These are phyloP conservation scores for Drosophila auraria DNA, from an alignment of 1,140 invertebrate genomes.

Conservation along the genomic window DNA sequence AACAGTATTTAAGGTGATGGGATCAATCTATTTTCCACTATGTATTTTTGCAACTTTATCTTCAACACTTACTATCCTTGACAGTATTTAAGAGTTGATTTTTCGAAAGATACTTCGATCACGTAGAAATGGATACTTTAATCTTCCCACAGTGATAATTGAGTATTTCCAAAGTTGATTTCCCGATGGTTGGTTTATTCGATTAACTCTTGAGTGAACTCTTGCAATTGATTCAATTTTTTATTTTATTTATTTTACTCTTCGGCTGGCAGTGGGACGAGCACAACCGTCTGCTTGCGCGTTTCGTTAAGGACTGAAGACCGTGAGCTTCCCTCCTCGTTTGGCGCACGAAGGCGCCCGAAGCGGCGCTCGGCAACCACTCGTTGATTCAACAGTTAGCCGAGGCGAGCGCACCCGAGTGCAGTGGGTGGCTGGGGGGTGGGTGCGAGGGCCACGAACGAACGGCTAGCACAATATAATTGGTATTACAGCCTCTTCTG, in stretches of 20 bases:
- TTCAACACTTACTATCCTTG: background rate
- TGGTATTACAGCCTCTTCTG: slow-evolving; percentile 66
- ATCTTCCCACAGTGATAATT: too few species aligned
- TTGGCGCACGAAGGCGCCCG: slow-evolving; percentile 16
- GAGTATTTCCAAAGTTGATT: background rate
- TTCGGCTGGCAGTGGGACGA: slow-evolving; percentile 31
- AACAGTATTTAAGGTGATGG: background rate
- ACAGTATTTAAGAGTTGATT: background rate
- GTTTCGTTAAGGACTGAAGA: slow-evolving; percentile 66
- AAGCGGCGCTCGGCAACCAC: slow-evolving; percentile 72
- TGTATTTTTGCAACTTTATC: background rate
- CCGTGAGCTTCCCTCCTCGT: slow-evolving; percentile 30
- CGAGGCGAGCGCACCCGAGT: slow-evolving; percentile 20
- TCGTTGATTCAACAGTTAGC: slow-evolving; percentile 83
- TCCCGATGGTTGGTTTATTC: background rate
- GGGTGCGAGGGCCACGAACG: slow-evolving; percentile 23
- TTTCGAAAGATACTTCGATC: background rate
- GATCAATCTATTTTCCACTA: background rate
- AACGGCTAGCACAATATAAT: slow-evolving; percentile 77
- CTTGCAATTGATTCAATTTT: slow-evolving; percentile 9
- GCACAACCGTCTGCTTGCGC: slow-evolving; percentile 68
- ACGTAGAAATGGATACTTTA: background rate
- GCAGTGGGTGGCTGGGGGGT: slow-evolving; percentile 4
- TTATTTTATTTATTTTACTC: slow-evolving; percentile 1
- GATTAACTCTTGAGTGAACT: background rate